Conservation (phyloP, 2,797 vertebrate genomes). For the Lerista edwardsae region DNA sequence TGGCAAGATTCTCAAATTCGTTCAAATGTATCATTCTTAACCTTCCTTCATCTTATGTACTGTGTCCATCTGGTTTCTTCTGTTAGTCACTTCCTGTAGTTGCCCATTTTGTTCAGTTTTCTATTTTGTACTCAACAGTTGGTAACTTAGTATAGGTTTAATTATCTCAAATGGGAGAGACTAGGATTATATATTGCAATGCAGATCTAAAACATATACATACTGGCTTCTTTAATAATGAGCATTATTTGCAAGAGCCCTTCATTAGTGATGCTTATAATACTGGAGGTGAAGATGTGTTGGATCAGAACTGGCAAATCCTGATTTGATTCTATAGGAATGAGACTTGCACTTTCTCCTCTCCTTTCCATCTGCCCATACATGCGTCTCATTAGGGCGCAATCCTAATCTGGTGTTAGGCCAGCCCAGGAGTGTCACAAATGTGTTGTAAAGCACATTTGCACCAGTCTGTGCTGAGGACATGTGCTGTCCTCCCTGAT, state of each 20-base stretch:
- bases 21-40: too few species aligned
- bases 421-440: too few species aligned
- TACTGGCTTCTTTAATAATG: not conserved
- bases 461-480: too few species aligned
- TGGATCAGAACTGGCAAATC: not conserved
- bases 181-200: not conserved
- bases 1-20: too few species aligned
- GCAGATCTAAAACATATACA: not conserved
- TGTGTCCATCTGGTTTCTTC: not conserved
- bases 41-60: too few species aligned
- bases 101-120: not conserved
- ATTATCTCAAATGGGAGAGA: not conserved
- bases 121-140: not conserved
- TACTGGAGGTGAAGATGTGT: too few species aligned
- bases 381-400: not conserved
- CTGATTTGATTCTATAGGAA: not conserved
- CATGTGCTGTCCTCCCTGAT: too few species aligned
- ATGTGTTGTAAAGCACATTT: too few species aligned
- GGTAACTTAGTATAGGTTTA: not conserved
- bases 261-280: not conserved
- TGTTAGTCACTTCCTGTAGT: not conserved
- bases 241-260: not conserved
- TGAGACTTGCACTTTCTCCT: not conserved
- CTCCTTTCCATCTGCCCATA: too few species aligned
- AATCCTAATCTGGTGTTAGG: too few species aligned